Conservation (phyloP, 2,797 vertebrate species). For the Gymnocypris eckloni region DNA sequence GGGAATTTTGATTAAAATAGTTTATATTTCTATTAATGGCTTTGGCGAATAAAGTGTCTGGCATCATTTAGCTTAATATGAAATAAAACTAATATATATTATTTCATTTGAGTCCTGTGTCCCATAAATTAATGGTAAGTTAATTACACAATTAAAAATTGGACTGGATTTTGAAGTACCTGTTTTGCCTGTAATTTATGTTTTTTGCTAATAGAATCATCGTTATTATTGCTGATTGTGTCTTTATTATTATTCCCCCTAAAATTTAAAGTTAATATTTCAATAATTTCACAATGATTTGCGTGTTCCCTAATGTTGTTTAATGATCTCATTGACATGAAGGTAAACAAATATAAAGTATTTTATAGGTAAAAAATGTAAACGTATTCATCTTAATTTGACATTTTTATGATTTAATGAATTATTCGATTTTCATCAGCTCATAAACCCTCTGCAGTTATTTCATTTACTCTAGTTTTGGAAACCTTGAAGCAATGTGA, state of each 20-base stretch:
- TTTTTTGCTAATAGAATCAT: neutral
- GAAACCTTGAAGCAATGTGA: neutral
- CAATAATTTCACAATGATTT: too few relatives aligned
- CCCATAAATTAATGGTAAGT: neutral
- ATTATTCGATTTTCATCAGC: neutral
- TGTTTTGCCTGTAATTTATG: neutral
- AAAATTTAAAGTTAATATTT: too few relatives aligned
- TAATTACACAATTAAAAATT: neutral
- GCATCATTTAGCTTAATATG: neutral
- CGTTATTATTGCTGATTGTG: neutral
- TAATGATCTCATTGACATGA: neutral
- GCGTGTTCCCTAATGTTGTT: neutral
- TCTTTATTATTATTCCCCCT: too few relatives aligned
- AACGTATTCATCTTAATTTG: neutral
- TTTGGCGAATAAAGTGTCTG: neutral
- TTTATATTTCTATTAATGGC: neutral
- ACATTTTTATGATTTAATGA: neutral
- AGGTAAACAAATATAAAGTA: neutral
- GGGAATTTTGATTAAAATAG: neutral
- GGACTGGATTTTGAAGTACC: too few relatives aligned
- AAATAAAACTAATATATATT: neutral
- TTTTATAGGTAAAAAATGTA: neutral
- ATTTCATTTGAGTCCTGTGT: neutral
- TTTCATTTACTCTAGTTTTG: neutral
- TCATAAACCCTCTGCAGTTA: neutral